Evolutionary conservation across 2,797 vertebrate genomes (phyloP).

Genomic region (Brachyrhaphis roseni): DNA sequence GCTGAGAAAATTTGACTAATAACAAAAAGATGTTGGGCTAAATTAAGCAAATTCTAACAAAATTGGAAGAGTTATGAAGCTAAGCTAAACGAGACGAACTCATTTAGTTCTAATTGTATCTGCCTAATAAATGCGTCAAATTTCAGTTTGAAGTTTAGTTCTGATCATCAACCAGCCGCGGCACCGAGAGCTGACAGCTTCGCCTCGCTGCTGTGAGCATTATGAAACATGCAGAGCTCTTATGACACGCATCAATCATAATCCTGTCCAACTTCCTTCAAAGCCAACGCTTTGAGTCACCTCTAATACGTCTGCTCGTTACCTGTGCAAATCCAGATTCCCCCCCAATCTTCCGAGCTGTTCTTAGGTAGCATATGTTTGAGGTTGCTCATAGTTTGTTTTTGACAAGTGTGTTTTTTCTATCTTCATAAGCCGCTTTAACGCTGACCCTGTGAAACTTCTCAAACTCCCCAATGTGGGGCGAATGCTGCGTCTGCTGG

Average conservation of each 20-base stretch:
- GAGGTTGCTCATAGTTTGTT: not conserved
- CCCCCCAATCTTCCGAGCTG: not conserved
- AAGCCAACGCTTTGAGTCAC: not conserved
- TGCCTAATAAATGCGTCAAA: not conserved
- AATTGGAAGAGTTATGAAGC: not conserved
- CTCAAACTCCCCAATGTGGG: not conserved
- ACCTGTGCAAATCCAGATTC: not conserved
- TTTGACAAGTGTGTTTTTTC: not conserved
- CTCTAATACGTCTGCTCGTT: not conserved
- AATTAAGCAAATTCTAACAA: not conserved
- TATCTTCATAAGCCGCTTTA: not conserved
- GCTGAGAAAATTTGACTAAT: not conserved
- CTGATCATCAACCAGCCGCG: not conserved
- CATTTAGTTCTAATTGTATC: not conserved
- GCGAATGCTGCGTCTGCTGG: not conserved
- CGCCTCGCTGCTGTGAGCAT: not conserved
- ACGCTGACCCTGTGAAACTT: not conserved
- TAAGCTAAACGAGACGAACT: not conserved
- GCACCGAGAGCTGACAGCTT: not conserved
- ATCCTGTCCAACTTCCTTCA: not conserved
- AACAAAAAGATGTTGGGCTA: not conserved
- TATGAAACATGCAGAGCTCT: not conserved
- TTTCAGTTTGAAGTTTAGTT: not conserved
- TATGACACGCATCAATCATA: slow-evolving; percentile 1
- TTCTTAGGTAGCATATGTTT: not conserved